Percentiles rank a stretch among this genome's conserved stretches.
Conservation (phyloP, 1,140 invertebrate species). For the Brachionus asplanchnoidis region DNA sequence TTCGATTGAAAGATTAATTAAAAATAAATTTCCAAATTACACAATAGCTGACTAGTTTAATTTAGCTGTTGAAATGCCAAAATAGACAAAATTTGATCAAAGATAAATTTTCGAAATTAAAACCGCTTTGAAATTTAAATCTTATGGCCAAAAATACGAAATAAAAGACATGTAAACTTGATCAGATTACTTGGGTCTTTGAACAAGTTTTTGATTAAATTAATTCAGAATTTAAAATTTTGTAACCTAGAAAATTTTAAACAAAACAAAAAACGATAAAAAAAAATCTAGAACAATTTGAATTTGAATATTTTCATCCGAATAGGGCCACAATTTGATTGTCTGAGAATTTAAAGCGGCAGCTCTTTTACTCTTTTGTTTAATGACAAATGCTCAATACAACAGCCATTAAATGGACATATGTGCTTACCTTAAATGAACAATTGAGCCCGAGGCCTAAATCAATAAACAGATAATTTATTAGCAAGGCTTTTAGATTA, state of each 20-base stretch:
- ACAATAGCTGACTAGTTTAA: background rate
- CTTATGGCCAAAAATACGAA: background rate
- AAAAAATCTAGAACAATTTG: background rate
- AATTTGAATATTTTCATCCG: constrained; percentile 5
- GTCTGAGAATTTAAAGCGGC: constrained; percentile 17
- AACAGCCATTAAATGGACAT: background rate
- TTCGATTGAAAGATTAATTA: background rate
- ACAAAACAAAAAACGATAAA: background rate
- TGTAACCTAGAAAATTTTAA: background rate
- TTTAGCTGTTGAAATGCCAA: background rate
- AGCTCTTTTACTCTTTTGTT: background rate
- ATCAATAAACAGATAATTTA: background rate
- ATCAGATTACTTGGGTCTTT: background rate
- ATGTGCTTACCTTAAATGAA: background rate
- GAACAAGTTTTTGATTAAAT: background rate
- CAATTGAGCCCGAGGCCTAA: background rate
- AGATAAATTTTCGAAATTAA: background rate
- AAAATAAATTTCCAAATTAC: background rate
- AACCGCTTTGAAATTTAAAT: constrained; percentile 12
- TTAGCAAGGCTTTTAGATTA: background rate
- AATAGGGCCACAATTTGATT: background rate
- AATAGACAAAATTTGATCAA: background rate
- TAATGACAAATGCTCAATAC: background rate
- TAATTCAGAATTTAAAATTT: background rate
- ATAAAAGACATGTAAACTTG: constrained; percentile 15